Percentiles rank a stretch among this genome's conserved stretches.
phyloP scores from a whole-genome alignment of 2,888 invertebrate species.

The Nudaria mundana region DNA sequence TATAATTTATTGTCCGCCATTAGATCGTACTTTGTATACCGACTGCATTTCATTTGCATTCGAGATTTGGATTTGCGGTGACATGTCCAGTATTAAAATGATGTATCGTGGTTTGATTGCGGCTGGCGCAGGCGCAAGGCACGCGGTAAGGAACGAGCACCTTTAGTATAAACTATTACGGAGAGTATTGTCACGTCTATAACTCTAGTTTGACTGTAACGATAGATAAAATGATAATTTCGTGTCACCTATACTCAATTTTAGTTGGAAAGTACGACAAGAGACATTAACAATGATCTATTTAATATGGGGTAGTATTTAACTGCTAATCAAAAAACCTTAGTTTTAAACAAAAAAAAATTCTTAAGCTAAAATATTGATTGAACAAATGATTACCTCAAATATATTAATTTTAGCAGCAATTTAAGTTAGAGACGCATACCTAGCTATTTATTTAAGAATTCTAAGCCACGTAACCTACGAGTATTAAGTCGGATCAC shows the following conservation, averaged over 20 bases:
- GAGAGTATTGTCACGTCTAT: constrained; percentile 12
- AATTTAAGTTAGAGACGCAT: no score
- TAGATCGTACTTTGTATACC: constrained; percentile 62
- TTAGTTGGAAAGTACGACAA: no score
- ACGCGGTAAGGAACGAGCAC: constrained; percentile 21
- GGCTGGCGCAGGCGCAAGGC: constrained; percentile 14
- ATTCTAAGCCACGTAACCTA: no score
- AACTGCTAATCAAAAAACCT: no score
- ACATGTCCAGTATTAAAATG: constrained; percentile 77
- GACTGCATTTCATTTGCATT: constrained; percentile 74
- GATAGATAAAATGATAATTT: constrained; percentile 34
- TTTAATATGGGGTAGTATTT: no score
- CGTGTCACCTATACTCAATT: constrained; percentile 13
- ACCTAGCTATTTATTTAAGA: no score
- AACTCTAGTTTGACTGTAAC: constrained; percentile 38
- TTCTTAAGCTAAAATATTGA: no score
- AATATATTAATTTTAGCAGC: no score
- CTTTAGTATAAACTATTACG: constrained; percentile 29
- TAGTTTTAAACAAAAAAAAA: no score
- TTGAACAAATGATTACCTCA: no score
- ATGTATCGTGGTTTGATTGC: constrained; percentile 74
- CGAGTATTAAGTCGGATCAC: no score
- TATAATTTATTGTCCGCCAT: constrained; percentile 73
- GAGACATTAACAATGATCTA: no score
- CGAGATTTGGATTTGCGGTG: constrained; percentile 74